phyloP scores from a whole-genome alignment of 2,888 invertebrate species.

The Zygothrica quintamaculata region DNA sequence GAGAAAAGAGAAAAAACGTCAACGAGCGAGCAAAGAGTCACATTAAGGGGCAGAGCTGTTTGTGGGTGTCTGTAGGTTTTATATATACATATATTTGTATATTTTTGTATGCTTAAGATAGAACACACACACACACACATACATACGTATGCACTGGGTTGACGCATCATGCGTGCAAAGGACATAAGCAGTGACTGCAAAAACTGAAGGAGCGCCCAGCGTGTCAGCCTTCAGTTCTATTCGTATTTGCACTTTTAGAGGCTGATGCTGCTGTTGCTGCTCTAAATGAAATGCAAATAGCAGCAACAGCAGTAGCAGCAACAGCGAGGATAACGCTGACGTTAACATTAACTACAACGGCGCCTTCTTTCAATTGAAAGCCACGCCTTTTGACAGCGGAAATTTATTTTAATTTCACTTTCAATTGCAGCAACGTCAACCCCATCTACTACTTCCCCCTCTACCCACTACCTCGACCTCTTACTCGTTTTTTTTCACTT shows the following conservation, averaged over 20 bases:
- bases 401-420: constrained; percentile 77
- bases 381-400: constrained; percentile 53
- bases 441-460: background rate
- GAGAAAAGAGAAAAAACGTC: constrained; percentile 26
- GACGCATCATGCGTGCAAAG: constrained; percentile 51
- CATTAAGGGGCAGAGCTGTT: constrained; percentile 29
- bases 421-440: constrained; percentile 32
- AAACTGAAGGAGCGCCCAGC: constrained; percentile 52
- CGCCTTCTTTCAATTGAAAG: constrained; percentile 64
- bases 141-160: constrained; percentile 14
- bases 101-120: constrained; percentile 64
- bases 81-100: no score
- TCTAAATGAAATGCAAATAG: constrained; percentile 69
- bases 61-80: constrained; percentile 45
- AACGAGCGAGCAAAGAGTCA: constrained; percentile 35
- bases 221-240: constrained; percentile 27
- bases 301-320: constrained; percentile 18
- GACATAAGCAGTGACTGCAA: constrained; percentile 73
- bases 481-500: constrained; percentile 28
- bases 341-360: background rate
- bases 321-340: constrained; percentile 25
- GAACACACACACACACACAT: constrained; percentile 17
- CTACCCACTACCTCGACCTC: background rate
- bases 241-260: constrained; percentile 35
- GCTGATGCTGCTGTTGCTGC: constrained; percentile 11